Evolutionary conservation across 2,888 invertebrate genomes (phyloP), one percentile per base, ranked within the genome.

Genomic region (Alitta virens): DNA sequence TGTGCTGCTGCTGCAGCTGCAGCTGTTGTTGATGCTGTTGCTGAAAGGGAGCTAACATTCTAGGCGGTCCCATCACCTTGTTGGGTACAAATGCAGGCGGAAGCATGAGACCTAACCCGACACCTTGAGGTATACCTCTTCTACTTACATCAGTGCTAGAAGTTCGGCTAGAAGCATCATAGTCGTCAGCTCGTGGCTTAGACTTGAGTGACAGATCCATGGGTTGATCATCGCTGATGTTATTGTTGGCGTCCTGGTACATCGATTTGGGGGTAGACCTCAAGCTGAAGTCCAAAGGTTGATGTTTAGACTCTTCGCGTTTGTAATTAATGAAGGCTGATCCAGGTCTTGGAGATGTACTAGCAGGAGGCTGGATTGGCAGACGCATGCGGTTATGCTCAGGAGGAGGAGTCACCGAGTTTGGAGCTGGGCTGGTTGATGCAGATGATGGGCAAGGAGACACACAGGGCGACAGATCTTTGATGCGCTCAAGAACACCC

Each of bases 281-380:
- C 65, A 75, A 66, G 58, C 76, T 77, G 69, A 78, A 77, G 62
- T 78, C 78, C 14, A 78, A 67, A 0, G 78, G 78, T 7, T 5
- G 5, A 38, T 69, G 68, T 46, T 74, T 74, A n/a, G 58, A 26
- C 9, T n/a, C 21, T 25, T 66, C 62, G 1, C 12, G 42, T 16
- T 56, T 60, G 49, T 52, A 27, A 26, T 9, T 25, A 40, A 21
- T 2, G 26, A 33, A 55, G 46, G 23, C 50, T 33, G 53, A 33
- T 27, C 24, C 21, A 33, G 25, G 50, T 18, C 27, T 12, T 16
- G 26, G 46, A 33, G 33, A 33, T 12, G 12, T 12, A 33, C 33
- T 33, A 12, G 33, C 12, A 26, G 24, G 25, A 9, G 27, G 18
- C 33, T 14, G 26, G 9, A 16, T n/a, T 25, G 26, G 50, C 18